Base-by-base conservation (phyloP, 1,140 invertebrate genomes). In the Trigoniulus corallinus region DNA sequence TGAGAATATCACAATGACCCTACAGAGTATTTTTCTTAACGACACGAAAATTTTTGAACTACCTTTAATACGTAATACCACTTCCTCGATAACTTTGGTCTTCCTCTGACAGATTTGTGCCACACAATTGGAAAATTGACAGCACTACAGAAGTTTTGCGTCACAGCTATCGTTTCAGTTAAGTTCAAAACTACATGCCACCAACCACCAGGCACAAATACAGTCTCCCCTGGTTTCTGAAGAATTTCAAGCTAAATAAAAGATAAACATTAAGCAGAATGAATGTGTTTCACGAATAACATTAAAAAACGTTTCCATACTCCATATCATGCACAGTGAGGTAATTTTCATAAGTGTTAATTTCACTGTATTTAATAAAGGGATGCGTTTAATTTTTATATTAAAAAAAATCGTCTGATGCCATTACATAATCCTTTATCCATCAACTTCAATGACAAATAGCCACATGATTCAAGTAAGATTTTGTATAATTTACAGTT, bases 151-250 rank as follows among this genome's bases (percentile, higher is more conserved):
- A 97, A 98, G 67, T 98, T 98, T 67, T 98, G 94, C 0, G 95
- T 98, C 0, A 98, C 85, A 34, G 95, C 95, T 47, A 98, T 81
- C 1, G 94, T 98, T 52, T 85, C 80, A 58, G 96, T 89, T 46
- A 98, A 68, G 71, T 98, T 98, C 4, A 98, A 70, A 18, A 98
- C 95, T 34, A 98, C 94, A 69, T 98, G 95, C 95, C 95, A 98
- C 87, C 87, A 93, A 2, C 89, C 89, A 22, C 87, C 89, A 22
- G 95, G 95, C 41, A 98, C 92, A 74, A 97, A 98, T 21, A 98
- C 92, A 3, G 93, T 96, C 65, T 98, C 95, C 27, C 94, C 94
- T 39, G 94, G 91, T 58, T 80, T 77, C 67, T 98, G 95, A n/a
- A 98, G 68, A 58, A 97, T 89, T 72, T 98, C 93, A 52, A 98